These are phyloP conservation scores for Anabas testudineus DNA, from an alignment of 2,797 vertebrate species.

Conservation along the genomic window DNA sequence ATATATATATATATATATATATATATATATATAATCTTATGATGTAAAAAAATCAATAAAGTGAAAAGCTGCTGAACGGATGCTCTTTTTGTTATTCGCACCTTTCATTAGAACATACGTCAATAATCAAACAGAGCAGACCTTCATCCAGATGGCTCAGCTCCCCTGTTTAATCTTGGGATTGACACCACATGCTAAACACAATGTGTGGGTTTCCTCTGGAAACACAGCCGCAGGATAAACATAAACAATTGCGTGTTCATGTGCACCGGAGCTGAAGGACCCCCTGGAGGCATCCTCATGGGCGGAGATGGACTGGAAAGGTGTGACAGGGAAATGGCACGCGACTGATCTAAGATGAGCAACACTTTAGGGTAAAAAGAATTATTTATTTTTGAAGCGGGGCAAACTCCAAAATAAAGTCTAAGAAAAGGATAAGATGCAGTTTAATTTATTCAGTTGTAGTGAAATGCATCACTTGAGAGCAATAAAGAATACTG, in stretches of 20 bases:
- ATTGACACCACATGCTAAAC: conserved; percentile 58
- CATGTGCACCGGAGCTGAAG: conserved; percentile 35
- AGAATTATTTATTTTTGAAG: neutral
- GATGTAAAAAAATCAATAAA: neutral
- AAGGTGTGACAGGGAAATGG: conserved; percentile 36
- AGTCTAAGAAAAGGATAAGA: conserved; percentile 15
- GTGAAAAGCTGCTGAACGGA: neutral
- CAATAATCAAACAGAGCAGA: conserved; percentile 35
- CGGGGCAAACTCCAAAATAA: conserved; percentile 9
- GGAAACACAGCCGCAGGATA: conserved; percentile 41
- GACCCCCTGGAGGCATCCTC: conserved; percentile 24
- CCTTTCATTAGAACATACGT: conserved; percentile 25
- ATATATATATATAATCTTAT: neutral
- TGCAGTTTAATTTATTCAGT: conserved; percentile 20
- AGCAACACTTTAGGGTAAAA: neutral
- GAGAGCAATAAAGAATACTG: conserved; percentile 54
- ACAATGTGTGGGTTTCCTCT: conserved; percentile 64
- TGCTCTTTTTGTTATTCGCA: conserved; percentile 25
- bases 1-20: neutral
- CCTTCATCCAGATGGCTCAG: conserved; percentile 63
- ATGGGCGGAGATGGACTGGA: conserved; percentile 26
- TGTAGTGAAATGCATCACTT: conserved; percentile 53
- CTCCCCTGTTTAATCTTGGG: conserved; percentile 49
- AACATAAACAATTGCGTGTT: conserved; percentile 45
- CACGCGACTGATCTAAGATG: conserved; percentile 15